A percentile compares a stretch with the other conserved stretches of the same genome.
Conservation (phyloP, 2,888 invertebrate species). For the Lepas anatifera region DNA sequence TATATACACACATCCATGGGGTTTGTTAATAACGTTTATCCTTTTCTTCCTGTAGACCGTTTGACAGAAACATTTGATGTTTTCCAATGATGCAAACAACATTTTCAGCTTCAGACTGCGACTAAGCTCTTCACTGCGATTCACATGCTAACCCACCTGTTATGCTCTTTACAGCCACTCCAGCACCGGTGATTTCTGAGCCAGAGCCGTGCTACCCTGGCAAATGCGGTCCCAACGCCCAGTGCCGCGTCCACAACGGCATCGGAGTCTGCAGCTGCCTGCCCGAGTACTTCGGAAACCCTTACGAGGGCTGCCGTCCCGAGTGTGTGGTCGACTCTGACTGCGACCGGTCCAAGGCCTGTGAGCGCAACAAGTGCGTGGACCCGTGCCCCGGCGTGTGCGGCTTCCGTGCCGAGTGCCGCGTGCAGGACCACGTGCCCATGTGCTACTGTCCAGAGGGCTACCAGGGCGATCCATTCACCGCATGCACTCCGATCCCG, state of each 20-base stretch:
- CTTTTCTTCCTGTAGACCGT: too few species aligned
- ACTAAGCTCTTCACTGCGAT: too few species aligned
- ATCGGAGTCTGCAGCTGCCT: conserved; percentile 59
- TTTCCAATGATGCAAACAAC: too few species aligned
- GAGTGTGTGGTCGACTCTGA: conserved; percentile 66
- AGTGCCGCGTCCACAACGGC: conserved; percentile 63
- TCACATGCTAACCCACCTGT: too few species aligned
- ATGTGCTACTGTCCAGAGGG: conserved; percentile 59
- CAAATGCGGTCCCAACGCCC: conserved; percentile 60
- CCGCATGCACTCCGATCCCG: conserved; percentile 42
- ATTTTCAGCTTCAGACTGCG: too few species aligned
- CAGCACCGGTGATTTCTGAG: neutral
- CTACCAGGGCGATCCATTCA: conserved; percentile 61
- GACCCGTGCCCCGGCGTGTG: conserved; percentile 63
- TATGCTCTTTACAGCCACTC: conserved; percentile 31
- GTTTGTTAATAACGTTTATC: too few species aligned
- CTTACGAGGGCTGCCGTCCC: conserved; percentile 57
- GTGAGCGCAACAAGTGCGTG: conserved; percentile 56
- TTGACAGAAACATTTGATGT: too few species aligned
- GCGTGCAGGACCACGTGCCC: conserved; percentile 60
- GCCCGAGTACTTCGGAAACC: conserved; percentile 64
- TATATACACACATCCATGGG: too few species aligned
- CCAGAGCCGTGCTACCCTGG: conserved; percentile 21
- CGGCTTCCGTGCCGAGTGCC: conserved; percentile 56
- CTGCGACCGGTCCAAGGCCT: conserved; percentile 54